Conservation (phyloP, 2,888 invertebrate species). For the Liodrosophila aerea region DNA sequence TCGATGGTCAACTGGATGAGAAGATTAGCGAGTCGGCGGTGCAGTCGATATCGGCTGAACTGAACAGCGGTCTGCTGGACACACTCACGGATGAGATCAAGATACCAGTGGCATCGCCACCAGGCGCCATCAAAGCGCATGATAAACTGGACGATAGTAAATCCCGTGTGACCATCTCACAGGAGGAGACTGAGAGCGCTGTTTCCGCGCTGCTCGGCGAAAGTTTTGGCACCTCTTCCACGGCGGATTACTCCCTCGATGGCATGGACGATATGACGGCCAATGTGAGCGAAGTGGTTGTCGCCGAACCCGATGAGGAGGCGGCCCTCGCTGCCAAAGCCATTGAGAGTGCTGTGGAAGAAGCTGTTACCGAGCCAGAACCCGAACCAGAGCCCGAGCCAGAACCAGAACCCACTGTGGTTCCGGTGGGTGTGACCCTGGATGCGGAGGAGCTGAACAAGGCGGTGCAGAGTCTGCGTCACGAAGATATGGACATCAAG, state of each 20-base stretch:
- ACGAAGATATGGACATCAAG: conserved; percentile 88
- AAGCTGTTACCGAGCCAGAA: conserved; percentile 82
- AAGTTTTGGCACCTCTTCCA: conserved; percentile 88
- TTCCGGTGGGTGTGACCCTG: conserved; percentile 84
- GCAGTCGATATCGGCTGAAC: conserved; percentile 88
- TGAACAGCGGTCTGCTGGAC: conserved; percentile 82
- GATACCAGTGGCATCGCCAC: conserved; percentile 81
- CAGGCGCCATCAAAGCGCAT: conserved; percentile 81
- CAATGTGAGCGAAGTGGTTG: conserved; percentile 79
- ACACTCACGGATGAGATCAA: conserved; percentile 80
- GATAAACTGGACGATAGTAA: conserved; percentile 87
- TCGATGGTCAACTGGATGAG: conserved; percentile 87
- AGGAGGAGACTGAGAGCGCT: conserved; percentile 96
- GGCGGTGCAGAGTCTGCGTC: conserved; percentile 91
- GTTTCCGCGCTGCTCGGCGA: conserved; percentile 94
- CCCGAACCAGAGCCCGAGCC: conserved; percentile 72
- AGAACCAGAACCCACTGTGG: conserved; percentile 84
- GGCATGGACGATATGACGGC: conserved; percentile 72
- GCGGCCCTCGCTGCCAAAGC: conserved; percentile 76
- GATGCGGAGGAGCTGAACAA: conserved; percentile 91
- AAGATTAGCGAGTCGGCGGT: conserved; percentile 91
- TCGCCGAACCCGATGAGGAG: conserved; percentile 82
- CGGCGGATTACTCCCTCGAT: conserved; percentile 83
- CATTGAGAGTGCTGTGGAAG: conserved; percentile 78
- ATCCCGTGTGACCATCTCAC: conserved; percentile 90